A percentile compares a stretch with the other conserved stretches of the same genome.
Evolutionary conservation across 2,113 vertebrate genomes (phyloP).

Genomic region (Ursus arctos): DNA sequence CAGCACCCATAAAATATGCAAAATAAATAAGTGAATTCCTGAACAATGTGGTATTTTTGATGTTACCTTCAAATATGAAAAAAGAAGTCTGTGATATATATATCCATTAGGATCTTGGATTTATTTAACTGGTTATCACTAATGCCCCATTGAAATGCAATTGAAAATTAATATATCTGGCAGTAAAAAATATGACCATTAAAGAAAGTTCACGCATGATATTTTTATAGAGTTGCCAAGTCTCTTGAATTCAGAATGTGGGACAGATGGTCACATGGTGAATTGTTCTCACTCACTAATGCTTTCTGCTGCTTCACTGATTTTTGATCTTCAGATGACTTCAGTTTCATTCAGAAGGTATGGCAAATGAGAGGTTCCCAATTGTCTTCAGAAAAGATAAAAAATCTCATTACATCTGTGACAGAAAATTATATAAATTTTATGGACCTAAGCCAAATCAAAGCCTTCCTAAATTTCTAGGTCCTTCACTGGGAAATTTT

Average conservation of each 20-base stretch:
- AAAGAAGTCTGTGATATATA: not conserved
- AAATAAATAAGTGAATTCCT: constrained; percentile 69
- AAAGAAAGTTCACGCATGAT: constrained; percentile 68
- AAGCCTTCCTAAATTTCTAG: not conserved
- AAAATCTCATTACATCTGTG: constrained; percentile 66
- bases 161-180: constrained; percentile 72
- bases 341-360: constrained; percentile 69
- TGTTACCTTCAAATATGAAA: constrained; percentile 77
- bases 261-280: constrained; percentile 60
- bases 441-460: not conserved
- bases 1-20: constrained; percentile 60
- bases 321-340: constrained; percentile 67
- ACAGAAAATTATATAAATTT: constrained; percentile 45
- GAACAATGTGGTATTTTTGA: constrained; percentile 68
- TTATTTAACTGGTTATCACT: constrained; percentile 76
- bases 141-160: constrained; percentile 65
- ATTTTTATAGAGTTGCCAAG: constrained; percentile 72
- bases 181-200: constrained; percentile 52
- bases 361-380: constrained; percentile 75
- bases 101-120: constrained; percentile 60
- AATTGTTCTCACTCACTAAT: constrained; percentile 64
- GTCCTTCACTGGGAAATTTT: not conserved
- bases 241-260: constrained; percentile 67
- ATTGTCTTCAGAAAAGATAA: constrained; percentile 77
- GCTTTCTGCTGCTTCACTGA: constrained; percentile 65